phyloP scores from a whole-genome alignment of 2,113 vertebrate species.

The Arenaria interpres region DNA sequence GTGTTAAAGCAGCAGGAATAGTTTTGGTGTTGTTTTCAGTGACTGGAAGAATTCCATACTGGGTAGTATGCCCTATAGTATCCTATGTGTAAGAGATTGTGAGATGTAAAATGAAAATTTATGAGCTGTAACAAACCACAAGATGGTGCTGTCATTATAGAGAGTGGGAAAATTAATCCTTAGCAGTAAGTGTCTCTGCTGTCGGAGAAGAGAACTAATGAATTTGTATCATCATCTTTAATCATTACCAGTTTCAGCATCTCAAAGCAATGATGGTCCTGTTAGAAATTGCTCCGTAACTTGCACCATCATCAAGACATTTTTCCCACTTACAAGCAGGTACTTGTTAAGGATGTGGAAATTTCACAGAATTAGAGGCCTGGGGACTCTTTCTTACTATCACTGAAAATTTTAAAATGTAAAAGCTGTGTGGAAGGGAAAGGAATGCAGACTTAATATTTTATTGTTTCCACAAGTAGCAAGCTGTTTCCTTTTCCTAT shows the following conservation, averaged over 20 bases:
- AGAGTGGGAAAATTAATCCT: background rate
- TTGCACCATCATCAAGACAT: background rate
- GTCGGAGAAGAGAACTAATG: too few relatives aligned
- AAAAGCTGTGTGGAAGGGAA: background rate
- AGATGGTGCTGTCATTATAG: conserved; percentile 45
- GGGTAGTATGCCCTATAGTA: too few relatives aligned
- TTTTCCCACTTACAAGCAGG: background rate
- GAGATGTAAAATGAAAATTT: background rate
- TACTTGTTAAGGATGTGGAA: background rate
- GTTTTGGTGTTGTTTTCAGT: background rate
- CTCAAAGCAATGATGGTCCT: background rate
- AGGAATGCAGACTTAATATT: background rate
- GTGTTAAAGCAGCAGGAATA: background rate
- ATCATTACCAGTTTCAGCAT: background rate
- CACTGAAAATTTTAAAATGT: background rate
- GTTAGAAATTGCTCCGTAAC: background rate
- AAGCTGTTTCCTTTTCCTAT: background rate
- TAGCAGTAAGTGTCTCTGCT: background rate
- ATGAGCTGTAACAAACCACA: background rate
- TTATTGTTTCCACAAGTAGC: background rate
- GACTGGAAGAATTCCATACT: background rate
- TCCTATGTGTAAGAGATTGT: too few relatives aligned
- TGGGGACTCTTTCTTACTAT: background rate
- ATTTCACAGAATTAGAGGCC: background rate
- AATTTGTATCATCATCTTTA: background rate